phyloP scores from a whole-genome alignment of 2,113 vertebrate genomes.

The Microtus oregoni region DNA sequence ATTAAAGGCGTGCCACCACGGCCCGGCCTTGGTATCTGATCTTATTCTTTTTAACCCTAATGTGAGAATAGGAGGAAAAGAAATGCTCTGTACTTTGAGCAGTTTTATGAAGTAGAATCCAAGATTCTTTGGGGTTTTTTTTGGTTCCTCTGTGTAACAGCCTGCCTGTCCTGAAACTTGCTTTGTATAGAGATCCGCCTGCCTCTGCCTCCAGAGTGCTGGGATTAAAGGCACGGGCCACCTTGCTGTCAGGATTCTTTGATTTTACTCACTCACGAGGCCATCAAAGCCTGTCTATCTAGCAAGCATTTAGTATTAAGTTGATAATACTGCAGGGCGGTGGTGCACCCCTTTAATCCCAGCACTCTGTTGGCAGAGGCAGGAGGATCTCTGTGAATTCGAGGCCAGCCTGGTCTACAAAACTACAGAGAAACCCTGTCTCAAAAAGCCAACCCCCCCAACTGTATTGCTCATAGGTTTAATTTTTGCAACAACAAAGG shows the following conservation, averaged over 20 bases:
- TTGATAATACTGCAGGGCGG: neutral
- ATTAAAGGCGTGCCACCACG: too few relatives aligned
- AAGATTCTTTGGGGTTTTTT: neutral
- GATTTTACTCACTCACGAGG: neutral
- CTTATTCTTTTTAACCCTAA: conserved; percentile 21
- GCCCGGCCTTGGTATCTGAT: neutral
- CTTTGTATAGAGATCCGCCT: neutral
- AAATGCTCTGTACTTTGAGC: conserved; percentile 16
- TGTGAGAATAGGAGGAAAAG: neutral
- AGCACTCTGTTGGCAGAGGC: too few relatives aligned
- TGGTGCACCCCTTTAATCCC: too few relatives aligned
- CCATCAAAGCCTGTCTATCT: neutral
- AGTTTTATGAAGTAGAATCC: conserved; percentile 36
- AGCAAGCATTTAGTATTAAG: conserved; percentile 23
- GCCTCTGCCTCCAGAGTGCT: too few relatives aligned
- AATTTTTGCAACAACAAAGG: conserved; percentile 39
- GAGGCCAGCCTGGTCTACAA: too few relatives aligned
- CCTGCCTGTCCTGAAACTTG: too few relatives aligned
- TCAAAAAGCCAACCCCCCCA: too few relatives aligned
- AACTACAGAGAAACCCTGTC: too few relatives aligned
- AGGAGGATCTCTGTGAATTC: too few relatives aligned
- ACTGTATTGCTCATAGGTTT: conserved; percentile 56
- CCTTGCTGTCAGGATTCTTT: too few relatives aligned
- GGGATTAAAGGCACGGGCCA: too few relatives aligned
- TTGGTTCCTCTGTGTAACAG: neutral